These are phyloP conservation scores for Drosophila anomelani DNA, from an alignment of 2,888 invertebrate genomes.

Conservation along the genomic window DNA sequence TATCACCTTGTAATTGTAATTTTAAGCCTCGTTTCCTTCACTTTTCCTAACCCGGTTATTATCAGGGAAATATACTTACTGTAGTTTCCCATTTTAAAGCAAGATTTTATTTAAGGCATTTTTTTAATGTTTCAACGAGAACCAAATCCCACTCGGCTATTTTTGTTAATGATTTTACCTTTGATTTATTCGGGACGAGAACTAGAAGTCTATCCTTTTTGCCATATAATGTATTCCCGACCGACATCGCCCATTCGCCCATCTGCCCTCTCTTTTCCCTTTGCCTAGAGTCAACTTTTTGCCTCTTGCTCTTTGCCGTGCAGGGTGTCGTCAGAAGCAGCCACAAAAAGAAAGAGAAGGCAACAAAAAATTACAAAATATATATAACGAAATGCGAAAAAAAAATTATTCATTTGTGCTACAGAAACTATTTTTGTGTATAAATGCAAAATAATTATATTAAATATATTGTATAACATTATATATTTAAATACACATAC, in stretches of 20 bases:
- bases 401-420: conserved; percentile 49
- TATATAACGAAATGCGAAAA: conserved; percentile 8
- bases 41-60: not conserved
- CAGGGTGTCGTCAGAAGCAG: conserved; percentile 20
- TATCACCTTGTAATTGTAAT: conserved; percentile 28
- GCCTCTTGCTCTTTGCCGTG: conserved; percentile 70
- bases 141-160: not conserved
- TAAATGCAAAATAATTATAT: conserved; percentile 42
- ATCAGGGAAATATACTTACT: not conserved
- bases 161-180: conserved; percentile 7
- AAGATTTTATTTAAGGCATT: conserved; percentile 27
- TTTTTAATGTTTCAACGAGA: conserved; percentile 3
- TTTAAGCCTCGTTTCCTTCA: conserved; percentile 4
- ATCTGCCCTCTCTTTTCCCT: not conserved
- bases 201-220: conserved; percentile 5
- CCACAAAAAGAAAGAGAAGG: conserved; percentile 14
- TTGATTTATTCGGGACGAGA: conserved; percentile 10
- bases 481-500: conserved; percentile 46
- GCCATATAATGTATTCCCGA: conserved; percentile 23
- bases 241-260: not conserved
- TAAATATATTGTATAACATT: conserved; percentile 54
- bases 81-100: conserved; percentile 22
- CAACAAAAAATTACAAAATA: conserved; percentile 13
- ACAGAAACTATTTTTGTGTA: conserved; percentile 54
- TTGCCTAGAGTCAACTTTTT: conserved; percentile 17